These are phyloP conservation scores for Puffinus mauretanicus DNA, from an alignment of 2,113 vertebrate species.

Conservation along the genomic window DNA sequence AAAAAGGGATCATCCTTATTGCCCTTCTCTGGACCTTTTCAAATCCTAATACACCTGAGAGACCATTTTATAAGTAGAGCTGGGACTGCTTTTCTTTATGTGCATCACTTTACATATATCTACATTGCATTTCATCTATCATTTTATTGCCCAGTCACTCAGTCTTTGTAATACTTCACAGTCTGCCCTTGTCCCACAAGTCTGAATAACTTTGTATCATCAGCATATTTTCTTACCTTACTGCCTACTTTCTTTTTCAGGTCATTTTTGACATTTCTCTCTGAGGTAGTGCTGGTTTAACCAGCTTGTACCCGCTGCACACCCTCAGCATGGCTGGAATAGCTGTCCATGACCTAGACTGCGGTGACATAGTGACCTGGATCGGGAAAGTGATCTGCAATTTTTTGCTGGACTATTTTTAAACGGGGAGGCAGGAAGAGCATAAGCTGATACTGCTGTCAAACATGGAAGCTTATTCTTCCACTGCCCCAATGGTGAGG, in stretches of 20 bases:
- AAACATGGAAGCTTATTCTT: neutral
- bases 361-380: neutral
- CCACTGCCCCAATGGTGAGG: neutral
- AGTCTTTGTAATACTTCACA: neutral
- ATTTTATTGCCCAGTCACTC: conserved; percentile 18
- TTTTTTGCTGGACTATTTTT: neutral
- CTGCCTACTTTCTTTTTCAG: neutral
- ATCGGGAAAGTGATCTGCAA: neutral
- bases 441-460: neutral
- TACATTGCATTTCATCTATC: conserved; percentile 45
- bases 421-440: neutral
- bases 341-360: neutral
- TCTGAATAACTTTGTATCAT: conserved; percentile 39
- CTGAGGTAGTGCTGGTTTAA: neutral
- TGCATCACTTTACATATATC: conserved; percentile 53
- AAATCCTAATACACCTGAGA: conserved; percentile 1
- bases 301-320: neutral
- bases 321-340: neutral
- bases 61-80: neutral
- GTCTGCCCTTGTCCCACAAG: conserved; percentile 36
- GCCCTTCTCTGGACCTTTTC: neutral
- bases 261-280: neutral
- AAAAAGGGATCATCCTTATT: neutral
- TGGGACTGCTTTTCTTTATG: neutral
- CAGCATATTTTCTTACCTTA: conserved; percentile 40